These are phyloP conservation scores for Urocyon cinereoargenteus DNA, from an alignment of 2,797 vertebrate genomes.

Conservation along the genomic window DNA sequence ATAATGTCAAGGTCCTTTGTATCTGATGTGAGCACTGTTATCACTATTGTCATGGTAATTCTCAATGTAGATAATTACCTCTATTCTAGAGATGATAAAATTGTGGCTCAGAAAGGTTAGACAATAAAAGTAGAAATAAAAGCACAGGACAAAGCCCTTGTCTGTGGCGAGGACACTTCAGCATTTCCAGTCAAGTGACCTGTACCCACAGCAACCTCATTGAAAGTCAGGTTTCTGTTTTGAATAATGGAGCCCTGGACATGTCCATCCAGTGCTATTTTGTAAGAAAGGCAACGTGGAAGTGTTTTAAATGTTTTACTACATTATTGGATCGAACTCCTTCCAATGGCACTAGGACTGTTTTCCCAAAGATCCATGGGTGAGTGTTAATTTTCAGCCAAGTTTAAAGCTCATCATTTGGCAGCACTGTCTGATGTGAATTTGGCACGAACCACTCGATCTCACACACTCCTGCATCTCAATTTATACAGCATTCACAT, in stretches of 20 bases:
- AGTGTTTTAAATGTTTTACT: background rate
- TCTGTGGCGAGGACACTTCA: background rate
- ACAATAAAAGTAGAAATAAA: background rate
- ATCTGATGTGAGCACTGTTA: background rate
- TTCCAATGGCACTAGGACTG: background rate
- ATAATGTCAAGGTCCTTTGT: background rate
- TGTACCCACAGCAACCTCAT: background rate
- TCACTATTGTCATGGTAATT: background rate
- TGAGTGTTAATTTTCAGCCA: background rate
- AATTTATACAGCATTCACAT: background rate
- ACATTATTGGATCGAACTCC: background rate
- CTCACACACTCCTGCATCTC: background rate
- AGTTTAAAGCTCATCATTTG: background rate
- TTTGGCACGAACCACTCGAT: background rate
- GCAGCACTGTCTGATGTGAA: background rate
- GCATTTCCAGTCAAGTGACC: background rate
- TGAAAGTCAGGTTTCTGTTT: background rate
- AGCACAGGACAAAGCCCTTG: background rate
- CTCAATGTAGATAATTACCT: background rate
- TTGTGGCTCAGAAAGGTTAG: background rate
- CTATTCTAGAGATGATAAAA: background rate
- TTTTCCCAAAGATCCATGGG: background rate
- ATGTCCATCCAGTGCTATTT: background rate
- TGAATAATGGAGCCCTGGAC: background rate
- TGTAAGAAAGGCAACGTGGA: conserved; percentile 20